Base-by-base conservation (phyloP, 2,888 invertebrate genomes). In the Drosophila leonis region DNA sequence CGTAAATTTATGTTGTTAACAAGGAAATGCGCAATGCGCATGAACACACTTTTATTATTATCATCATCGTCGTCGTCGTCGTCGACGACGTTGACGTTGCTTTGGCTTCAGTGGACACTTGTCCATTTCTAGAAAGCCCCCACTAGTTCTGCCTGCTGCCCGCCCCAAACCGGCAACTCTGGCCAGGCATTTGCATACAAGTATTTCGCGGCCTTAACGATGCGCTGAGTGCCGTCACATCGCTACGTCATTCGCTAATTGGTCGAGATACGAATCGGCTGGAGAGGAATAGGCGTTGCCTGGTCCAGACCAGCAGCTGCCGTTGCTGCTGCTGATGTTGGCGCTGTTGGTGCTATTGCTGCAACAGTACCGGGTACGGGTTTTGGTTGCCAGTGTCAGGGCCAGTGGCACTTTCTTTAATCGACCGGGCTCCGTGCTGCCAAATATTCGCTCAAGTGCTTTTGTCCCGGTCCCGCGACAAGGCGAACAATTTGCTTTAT, bases 1-100 rank as follows among this genome's bases (percentile, higher is more conserved):
- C 74, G 85, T 82, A 80, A 89, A 89, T 89, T 89, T 87, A 89
- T 87, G 90, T 80, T 83, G 88, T 82, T 89, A 85, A 89, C 90
- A 79, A 89, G 82, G 88, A 85, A 85, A 80, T 87, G 82, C 85
- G 88, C 88, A 80, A 68, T 83, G 86, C 80, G 78, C 83, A 80
- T 75, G 88, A 75, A 88, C 90, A 89, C 88, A 85, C 88, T 85
- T 85, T 89, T 85, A 89, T 85, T 84, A 88, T 82, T 80, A 86
- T 85, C 77, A 54, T 59, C 48, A 59, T 77, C 66, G 71, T 44
- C 31, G 61, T 76, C 71, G 57, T 51, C 46, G 39, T 15, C 18
- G 56, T 42, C 27, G 33, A 18, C 18, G 76, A 39, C 54, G 57
- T 64, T 52, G 52, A 61, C 65, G 85, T 72, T 63, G 72, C 80